Conservation (phyloP, 2,888 invertebrate genomes). For the Amaurobius ferox region DNA sequence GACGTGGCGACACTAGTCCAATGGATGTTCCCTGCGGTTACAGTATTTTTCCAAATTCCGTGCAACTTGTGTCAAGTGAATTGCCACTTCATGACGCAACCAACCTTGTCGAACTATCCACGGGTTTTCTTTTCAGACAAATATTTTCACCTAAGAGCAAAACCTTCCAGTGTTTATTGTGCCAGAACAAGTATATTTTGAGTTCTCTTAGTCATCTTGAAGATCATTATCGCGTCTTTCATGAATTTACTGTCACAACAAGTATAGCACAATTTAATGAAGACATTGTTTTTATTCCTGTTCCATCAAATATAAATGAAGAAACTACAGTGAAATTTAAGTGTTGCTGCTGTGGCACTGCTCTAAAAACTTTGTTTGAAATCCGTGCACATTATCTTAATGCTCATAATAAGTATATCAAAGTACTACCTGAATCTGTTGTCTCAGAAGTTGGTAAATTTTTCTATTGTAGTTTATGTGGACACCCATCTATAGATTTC, state of each 20-base stretch:
- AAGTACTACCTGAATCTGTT: conserved; percentile 72
- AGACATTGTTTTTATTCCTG: conserved; percentile 73
- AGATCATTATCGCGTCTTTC: too few relatives aligned
- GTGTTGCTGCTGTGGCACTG: conserved; percentile 72
- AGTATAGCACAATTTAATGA: conserved; percentile 73
- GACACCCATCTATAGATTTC: too few relatives aligned
- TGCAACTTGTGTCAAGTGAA: conserved; percentile 47
- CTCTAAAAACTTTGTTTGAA: conserved; percentile 68
- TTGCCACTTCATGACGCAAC: conserved; percentile 39
- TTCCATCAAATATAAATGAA: conserved; percentile 67
- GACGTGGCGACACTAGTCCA: too few relatives aligned
- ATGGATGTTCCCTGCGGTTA: too few relatives aligned
- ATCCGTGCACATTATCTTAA: conserved; percentile 72
- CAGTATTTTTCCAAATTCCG: too few relatives aligned
- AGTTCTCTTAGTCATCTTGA: conserved; percentile 60
- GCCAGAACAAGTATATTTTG: conserved; percentile 65
- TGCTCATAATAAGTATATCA: conserved; percentile 70
- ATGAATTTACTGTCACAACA: conserved; percentile 70
- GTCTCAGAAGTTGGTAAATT: conserved; percentile 67
- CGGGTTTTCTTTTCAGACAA: too few relatives aligned
- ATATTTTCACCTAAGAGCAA: conserved; percentile 61
- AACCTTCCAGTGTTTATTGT: conserved; percentile 68
- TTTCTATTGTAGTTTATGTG: conserved; percentile 73
- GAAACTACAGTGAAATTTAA: conserved; percentile 68
- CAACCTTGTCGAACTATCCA: conserved; percentile 19